These are phyloP conservation scores for Aurelia coerulea DNA, from an alignment of 30 jellyfish, hydroid and myxozoan genomes.

Conservation along the genomic window DNA sequence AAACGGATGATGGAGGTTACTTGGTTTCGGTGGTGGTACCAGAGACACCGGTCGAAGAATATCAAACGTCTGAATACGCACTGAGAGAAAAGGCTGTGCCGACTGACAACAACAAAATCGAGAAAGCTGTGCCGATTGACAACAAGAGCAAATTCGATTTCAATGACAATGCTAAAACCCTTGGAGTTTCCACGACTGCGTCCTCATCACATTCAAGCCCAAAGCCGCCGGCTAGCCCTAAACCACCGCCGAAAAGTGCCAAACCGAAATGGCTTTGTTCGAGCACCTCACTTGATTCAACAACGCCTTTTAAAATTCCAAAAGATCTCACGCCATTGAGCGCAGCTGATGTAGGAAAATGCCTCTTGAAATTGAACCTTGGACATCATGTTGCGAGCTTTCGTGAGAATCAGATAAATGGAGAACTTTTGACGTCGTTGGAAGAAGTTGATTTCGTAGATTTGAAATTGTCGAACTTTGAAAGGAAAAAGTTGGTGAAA, in stretches of 20 bases:
- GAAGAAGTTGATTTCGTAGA: slow-evolving; percentile 73
- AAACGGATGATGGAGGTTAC: too few relatives aligned
- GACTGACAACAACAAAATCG: too few relatives aligned
- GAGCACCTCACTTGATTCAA: background rate
- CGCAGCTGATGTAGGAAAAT: slow-evolving; percentile 51
- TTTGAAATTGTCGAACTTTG: slow-evolving; percentile 52
- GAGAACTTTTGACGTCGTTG: slow-evolving; percentile 60
- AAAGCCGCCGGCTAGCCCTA: background rate
- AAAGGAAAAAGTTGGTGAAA: slow-evolving; percentile 62
- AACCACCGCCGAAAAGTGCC: background rate
- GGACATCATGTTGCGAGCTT: slow-evolving; percentile 54
- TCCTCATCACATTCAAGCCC: background rate
- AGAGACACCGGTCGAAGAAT: too few relatives aligned
- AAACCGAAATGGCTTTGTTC: background rate
- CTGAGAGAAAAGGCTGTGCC: too few relatives aligned
- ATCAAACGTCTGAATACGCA: too few relatives aligned
- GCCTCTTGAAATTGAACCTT: slow-evolving; percentile 60
- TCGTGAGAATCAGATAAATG: slow-evolving; percentile 80
- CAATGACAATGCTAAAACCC: too few relatives aligned
- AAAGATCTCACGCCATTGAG: slow-evolving; percentile 39
- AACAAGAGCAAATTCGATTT: too few relatives aligned
- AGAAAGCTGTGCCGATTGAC: too few relatives aligned
- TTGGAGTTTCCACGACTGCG: too few relatives aligned
- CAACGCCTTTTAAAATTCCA: slow-evolving; percentile 15
- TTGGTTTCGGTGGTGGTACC: too few relatives aligned